Evolutionary conservation across 2,797 vertebrate genomes (phyloP).

Genomic region (Rhincodon typus): DNA sequence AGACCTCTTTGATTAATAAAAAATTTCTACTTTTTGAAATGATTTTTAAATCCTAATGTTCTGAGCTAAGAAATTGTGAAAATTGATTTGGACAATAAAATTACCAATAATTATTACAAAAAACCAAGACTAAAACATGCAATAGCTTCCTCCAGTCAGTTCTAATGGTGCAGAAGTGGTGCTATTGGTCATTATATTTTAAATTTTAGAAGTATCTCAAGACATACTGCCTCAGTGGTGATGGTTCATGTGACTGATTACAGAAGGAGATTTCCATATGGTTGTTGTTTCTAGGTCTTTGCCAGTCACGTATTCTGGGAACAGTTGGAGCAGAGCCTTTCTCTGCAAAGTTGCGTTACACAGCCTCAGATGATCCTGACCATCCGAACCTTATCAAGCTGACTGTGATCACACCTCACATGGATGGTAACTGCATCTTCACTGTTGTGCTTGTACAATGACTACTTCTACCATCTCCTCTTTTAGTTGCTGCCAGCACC

Average conservation of each 20-base stretch:
- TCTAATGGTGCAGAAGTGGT: background rate
- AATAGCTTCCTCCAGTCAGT: background rate
- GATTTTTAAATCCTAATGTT: background rate
- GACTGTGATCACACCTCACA: constrained; percentile 73
- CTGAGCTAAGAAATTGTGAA: background rate
- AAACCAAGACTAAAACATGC: background rate
- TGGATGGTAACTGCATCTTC: constrained; percentile 61
- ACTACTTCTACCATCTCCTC: background rate
- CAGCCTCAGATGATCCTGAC: constrained; percentile 67
- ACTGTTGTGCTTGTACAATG: background rate
- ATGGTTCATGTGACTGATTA: background rate
- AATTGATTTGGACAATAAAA: background rate
- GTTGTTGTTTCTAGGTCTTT: constrained; percentile 57
- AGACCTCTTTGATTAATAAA: background rate
- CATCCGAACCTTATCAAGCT: constrained; percentile 71
- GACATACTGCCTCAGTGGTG: background rate
- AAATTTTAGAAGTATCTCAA: background rate
- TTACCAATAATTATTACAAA: background rate
- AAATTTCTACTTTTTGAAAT: background rate
- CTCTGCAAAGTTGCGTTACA: constrained; percentile 73
- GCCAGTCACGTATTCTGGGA: constrained; percentile 64
- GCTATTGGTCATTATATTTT: background rate
- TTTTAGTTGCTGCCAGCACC: background rate
- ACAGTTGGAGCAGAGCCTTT: constrained; percentile 75
- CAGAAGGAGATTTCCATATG: background rate